These are phyloP conservation scores for Borostomias antarcticus DNA, from an alignment of 2,797 vertebrate genomes.

Conservation along the genomic window DNA sequence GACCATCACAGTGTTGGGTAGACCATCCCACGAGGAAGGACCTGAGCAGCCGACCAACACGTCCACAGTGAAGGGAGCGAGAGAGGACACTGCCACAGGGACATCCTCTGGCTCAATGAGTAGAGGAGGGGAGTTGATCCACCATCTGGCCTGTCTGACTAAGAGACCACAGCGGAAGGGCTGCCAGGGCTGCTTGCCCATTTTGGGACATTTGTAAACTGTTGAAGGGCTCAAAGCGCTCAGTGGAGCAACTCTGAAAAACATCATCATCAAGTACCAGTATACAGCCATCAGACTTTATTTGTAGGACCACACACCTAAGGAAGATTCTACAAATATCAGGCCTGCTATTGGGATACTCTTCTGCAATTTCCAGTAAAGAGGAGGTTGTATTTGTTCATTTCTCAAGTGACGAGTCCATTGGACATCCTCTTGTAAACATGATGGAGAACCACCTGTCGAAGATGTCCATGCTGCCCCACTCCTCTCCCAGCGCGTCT, in stretches of 20 bases:
- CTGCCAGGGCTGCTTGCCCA: conserved; percentile 1
- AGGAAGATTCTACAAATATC: background rate
- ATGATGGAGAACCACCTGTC: conserved; percentile 73
- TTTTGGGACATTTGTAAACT: background rate
- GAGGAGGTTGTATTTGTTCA: too few species aligned
- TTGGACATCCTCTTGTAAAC: background rate
- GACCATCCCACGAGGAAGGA: conserved; percentile 26
- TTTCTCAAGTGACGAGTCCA: too few species aligned
- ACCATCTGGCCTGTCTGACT: conserved; percentile 47
- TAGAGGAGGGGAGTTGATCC: conserved; percentile 2
- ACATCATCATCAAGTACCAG: background rate
- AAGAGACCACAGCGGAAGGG: conserved; percentile 17
- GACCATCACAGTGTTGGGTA: background rate
- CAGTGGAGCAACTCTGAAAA: background rate
- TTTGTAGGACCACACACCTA: conserved; percentile 9
- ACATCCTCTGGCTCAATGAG: background rate
- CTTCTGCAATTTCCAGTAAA: conserved; percentile 20
- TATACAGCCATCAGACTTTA: background rate
- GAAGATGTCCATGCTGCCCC: conserved; percentile 69
- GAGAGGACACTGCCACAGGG: conserved; percentile 12
- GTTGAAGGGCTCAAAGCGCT: background rate
- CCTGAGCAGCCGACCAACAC: conserved; percentile 33
- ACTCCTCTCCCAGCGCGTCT: conserved; percentile 72
- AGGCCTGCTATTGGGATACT: background rate
- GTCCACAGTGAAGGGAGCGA: conserved; percentile 24